phyloP scores from a whole-genome alignment of 1,140 invertebrate genomes.

The Cydia splendana region DNA sequence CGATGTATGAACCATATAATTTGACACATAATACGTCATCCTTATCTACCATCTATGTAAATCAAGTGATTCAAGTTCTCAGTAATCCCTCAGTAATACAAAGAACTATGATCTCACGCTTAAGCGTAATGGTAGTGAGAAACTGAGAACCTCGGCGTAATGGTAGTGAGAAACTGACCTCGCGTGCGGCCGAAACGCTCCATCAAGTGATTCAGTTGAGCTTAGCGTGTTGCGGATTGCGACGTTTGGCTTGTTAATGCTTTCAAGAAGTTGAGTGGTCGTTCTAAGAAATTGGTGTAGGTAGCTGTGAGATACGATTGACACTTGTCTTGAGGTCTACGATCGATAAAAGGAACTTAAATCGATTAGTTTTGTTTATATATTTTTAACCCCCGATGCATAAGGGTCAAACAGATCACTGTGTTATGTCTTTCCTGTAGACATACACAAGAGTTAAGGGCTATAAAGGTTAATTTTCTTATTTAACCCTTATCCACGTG shows the following conservation, averaged over 20 bases:
- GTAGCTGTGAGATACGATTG: no score
- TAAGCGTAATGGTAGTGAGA: not conserved
- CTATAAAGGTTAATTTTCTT: no score
- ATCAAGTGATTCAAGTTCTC: not conserved
- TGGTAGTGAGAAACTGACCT: not conserved
- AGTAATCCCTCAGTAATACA: not conserved
- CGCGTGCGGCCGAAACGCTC: not conserved
- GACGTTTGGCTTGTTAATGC: not conserved
- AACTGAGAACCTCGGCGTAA: not conserved
- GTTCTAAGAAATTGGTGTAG: not conserved
- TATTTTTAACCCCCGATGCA: no score
- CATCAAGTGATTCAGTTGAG: conserved; percentile 9
- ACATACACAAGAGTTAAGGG: no score
- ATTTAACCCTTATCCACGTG: no score
- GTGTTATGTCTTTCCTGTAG: no score
- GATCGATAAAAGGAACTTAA: no score
- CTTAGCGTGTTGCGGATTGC: not conserved
- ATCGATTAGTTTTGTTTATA: no score
- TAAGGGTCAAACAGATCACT: no score
- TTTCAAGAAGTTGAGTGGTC: not conserved
- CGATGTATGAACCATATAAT: not conserved
- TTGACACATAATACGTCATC: not conserved
- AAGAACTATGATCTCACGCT: conserved; percentile 1
- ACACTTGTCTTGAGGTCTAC: no score
- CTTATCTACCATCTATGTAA: conserved; percentile 13